These are phyloP conservation scores for Synanthedon myopaeformis DNA, from an alignment of 2,888 invertebrate genomes.

Conservation along the genomic window DNA sequence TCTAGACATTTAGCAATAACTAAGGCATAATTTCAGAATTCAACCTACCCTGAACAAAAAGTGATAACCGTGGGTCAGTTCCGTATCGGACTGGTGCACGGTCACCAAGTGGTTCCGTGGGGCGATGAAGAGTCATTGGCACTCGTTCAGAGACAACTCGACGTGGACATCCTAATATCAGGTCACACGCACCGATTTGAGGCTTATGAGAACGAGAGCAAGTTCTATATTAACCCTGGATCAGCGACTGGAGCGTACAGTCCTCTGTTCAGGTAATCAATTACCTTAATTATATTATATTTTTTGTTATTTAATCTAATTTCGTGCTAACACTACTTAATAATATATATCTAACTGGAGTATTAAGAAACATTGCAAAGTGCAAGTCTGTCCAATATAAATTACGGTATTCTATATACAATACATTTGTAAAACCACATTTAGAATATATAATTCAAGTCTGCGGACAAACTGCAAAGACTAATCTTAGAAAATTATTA, in stretches of 20 bases:
- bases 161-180: conserved; percentile 98
- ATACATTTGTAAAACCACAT: no score
- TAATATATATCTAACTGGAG: no score
- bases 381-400: no score
- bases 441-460: no score
- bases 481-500: no score
- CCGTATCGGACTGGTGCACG: conserved; percentile 96
- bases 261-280: conserved; percentile 85
- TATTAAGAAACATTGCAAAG: no score
- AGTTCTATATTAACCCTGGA: conserved; percentile 99
- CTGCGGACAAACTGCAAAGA: no score
- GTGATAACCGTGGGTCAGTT: conserved; percentile 99
- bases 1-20: no score
- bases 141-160: conserved; percentile 93
- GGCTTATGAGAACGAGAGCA: conserved; percentile 97
- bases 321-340: neutral
- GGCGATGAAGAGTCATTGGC: conserved; percentile 95
- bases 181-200: conserved; percentile 99
- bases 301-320: no score
- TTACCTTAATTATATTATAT: no score
- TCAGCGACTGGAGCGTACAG: conserved; percentile 98
- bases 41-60: conserved; percentile 96
- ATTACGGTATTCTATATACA: no score
- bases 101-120: conserved; percentile 98
- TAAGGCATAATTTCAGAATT: conserved; percentile 73